phyloP scores from a whole-genome alignment of 2,888 invertebrate genomes.

The Glyphotaelius pellucidus region DNA sequence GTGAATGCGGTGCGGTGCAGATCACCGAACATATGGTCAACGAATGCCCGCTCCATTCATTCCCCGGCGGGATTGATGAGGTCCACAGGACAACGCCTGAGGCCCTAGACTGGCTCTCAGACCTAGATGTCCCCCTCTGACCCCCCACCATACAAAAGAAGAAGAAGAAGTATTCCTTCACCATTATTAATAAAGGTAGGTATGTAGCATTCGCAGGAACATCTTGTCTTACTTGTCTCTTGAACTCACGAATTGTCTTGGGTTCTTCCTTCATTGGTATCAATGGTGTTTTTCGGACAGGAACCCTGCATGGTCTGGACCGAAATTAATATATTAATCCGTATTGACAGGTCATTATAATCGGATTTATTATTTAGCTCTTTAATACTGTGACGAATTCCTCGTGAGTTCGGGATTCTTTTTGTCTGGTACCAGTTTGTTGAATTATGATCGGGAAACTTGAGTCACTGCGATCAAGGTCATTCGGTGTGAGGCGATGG shows the following conservation, averaged over 20 bases:
- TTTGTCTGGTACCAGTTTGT: conserved; percentile 7
- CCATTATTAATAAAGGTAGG: too few relatives aligned
- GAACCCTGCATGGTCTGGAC: conserved; percentile 31
- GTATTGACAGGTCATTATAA: conserved; percentile 38
- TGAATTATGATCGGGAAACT: neutral
- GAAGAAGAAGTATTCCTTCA: too few relatives aligned
- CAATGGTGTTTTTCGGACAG: neutral
- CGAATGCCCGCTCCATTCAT: too few relatives aligned
- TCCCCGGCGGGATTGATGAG: too few relatives aligned
- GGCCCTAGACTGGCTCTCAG: too few relatives aligned
- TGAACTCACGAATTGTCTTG: neutral
- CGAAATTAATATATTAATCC: conserved; percentile 36
- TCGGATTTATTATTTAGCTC: conserved; percentile 33
- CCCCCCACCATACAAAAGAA: too few relatives aligned
- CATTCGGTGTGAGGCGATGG: neutral
- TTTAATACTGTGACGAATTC: conserved; percentile 45
- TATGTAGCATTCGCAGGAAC: too few relatives aligned
- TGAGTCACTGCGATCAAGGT: conserved; percentile 9
- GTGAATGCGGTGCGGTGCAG: too few relatives aligned
- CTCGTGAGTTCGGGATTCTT: neutral
- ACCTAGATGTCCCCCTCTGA: too few relatives aligned
- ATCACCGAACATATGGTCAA: too few relatives aligned
- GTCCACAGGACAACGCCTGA: too few relatives aligned
- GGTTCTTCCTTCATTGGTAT: neutral
- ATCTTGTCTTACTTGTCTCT: too few relatives aligned